Evolutionary conservation across 2,113 vertebrate genomes (phyloP), one percentile per base, ranked within the genome.

Genomic region (Tapirus terrestris): DNA sequence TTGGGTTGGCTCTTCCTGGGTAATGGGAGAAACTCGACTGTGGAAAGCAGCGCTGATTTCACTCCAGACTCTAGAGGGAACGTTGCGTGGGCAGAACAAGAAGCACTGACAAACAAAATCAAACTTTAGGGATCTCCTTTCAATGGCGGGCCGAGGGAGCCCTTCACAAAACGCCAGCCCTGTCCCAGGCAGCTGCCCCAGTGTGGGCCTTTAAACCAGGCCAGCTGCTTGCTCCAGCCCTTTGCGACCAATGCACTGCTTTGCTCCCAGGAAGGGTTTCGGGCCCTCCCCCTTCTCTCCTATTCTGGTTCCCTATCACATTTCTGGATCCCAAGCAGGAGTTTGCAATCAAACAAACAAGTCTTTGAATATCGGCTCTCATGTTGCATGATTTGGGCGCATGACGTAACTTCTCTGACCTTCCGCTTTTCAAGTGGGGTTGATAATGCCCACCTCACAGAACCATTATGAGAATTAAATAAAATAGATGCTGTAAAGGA

Each of bases 1-100:
- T 97, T 86, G 81, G 94, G 96, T 97, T 98, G 98, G 96, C 96
- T 96, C 68, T 86, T 98, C 97, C 94, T 85, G 94, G 96, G 94
- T 97, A 98, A 98, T 95, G 93, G 96, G 94, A 98, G 98, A 98
- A 96, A 94, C 63, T 98, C 39, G 21, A 79, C 95, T 95, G 97
- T 97, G 97, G 97, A 98, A 98, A 98, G 73, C 97, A 82, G 48
- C 8, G 76, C 82, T 98, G 94, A 88, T 97, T 97, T 92, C 73
- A 88, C 85, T 94, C 89, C 95, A 97, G 77, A 94, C 84, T 97
- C 83, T 18, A 91, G 43, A 58, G 98, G 87, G 98, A 98, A 94
- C 43, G 91, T 70, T 79, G 97, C 51, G 91, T 97, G 96, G 96
- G 97, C 80, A 98, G 96, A 94, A 91, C 2, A 1, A 96, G 95